Conservation (phyloP, 2,113 vertebrate species). For the Dromiciops gliroides region DNA sequence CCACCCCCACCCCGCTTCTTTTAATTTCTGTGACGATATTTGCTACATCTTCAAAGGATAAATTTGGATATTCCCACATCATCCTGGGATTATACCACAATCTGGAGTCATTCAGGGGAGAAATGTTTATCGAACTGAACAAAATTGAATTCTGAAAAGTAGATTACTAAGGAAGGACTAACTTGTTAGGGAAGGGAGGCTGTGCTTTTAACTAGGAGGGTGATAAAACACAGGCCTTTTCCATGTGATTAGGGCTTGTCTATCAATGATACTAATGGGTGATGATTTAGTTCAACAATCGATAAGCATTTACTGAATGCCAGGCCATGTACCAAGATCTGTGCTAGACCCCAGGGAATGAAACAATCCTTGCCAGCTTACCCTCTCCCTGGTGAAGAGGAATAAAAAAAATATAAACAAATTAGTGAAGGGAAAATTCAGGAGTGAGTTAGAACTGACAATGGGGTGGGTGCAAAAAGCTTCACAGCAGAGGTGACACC, state of each 20-base stretch:
- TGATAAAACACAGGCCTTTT: neutral
- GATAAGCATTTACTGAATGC: neutral
- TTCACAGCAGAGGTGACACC: neutral
- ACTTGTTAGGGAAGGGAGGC: neutral
- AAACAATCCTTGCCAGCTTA: neutral
- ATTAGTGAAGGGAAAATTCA: neutral
- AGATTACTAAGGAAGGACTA: neutral
- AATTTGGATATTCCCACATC: neutral
- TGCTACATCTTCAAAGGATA: neutral
- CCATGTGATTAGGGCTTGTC: neutral
- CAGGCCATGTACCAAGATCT: neutral
- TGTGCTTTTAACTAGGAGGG: neutral
- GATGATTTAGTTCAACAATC: neutral
- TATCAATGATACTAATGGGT: neutral
- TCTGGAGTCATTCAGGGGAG: neutral
- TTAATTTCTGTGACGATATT: neutral
- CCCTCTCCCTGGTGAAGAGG: neutral
- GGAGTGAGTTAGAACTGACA: neutral
- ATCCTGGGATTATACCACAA: neutral
- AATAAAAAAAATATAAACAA: neutral
- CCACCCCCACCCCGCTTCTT: neutral
- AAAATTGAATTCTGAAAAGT: neutral
- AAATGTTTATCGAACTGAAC: slow-evolving; percentile 14
- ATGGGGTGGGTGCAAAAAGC: neutral
- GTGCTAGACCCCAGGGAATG: neutral